Evolutionary conservation across 2,888 invertebrate genomes (phyloP).

Genomic region (Noctua fimbriata): DNA sequence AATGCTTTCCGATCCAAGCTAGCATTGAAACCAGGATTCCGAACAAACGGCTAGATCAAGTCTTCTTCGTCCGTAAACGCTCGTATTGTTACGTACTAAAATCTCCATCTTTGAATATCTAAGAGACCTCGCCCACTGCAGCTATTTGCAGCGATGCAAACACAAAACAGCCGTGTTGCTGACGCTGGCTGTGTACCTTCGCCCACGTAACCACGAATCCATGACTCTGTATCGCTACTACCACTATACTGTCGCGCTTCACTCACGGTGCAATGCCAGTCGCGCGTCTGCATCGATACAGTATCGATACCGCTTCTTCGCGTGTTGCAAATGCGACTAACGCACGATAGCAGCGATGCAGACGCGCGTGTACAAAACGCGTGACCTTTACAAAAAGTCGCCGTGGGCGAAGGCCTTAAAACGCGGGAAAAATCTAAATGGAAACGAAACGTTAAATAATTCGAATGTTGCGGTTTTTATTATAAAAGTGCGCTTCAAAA

Average conservation of each 20-base stretch:
- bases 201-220: neutral
- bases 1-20: slow-evolving; percentile 47
- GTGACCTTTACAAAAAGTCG: neutral
- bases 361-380: neutral
- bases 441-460: slow-evolving; percentile 85
- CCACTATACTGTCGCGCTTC: slow-evolving; percentile 2
- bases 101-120: slow-evolving; percentile 67
- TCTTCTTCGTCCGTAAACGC: slow-evolving; percentile 62
- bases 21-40: slow-evolving; percentile 54
- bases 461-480: slow-evolving; percentile 81
- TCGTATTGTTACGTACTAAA: slow-evolving; percentile 64
- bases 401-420: slow-evolving; percentile 63
- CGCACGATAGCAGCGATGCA: neutral
- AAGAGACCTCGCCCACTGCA: neutral
- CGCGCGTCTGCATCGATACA: neutral
- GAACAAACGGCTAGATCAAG: slow-evolving; percentile 68
- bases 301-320: neutral
- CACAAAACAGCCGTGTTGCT: neutral
- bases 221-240: neutral
- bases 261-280: neutral
- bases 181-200: neutral
- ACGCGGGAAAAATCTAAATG: slow-evolving; percentile 79
- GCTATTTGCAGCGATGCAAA: neutral
- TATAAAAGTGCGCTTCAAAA: slow-evolving; percentile 80
- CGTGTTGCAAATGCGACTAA: neutral